Evolutionary conservation across 2,888 invertebrate species (phyloP).

Genomic region (Pherbina coryleti): DNA sequence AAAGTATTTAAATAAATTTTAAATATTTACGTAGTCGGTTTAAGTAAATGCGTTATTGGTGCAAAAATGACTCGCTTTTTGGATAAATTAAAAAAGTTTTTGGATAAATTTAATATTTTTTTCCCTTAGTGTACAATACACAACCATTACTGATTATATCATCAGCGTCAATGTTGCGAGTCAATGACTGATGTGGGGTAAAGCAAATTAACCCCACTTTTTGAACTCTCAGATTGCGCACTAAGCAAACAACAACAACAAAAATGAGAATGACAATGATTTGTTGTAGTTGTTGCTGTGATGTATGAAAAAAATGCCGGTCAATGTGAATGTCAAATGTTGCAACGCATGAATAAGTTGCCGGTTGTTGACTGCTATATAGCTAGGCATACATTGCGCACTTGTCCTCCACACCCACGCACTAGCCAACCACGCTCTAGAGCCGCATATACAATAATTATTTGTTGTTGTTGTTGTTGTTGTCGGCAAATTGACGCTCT

Average conservation of each 20-base stretch:
- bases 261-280: background rate
- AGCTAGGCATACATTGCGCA: background rate
- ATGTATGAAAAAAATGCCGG: slow-evolving; percentile 16
- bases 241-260: too few relatives aligned
- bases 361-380: background rate
- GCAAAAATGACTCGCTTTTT: too few relatives aligned
- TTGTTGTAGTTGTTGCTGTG: slow-evolving; percentile 13
- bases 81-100: too few relatives aligned
- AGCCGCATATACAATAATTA: background rate
- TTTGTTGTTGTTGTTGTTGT: too few relatives aligned
- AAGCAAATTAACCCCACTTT: background rate
- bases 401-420: background rate
- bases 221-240: too few relatives aligned
- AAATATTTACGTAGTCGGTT: too few relatives aligned
- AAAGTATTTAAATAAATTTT: too few relatives aligned
- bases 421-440: background rate
- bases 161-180: slow-evolving; percentile 11
- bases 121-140: too few relatives aligned
- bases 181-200: background rate
- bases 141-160: background rate
- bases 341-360: slow-evolving; percentile 7
- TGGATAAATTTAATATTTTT: too few relatives aligned
- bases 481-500: background rate
- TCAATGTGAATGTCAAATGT: slow-evolving; percentile 28
- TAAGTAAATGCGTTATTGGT: too few relatives aligned